Conservation (phyloP, 1,140 invertebrate species). For the Bombus terrestris region DNA sequence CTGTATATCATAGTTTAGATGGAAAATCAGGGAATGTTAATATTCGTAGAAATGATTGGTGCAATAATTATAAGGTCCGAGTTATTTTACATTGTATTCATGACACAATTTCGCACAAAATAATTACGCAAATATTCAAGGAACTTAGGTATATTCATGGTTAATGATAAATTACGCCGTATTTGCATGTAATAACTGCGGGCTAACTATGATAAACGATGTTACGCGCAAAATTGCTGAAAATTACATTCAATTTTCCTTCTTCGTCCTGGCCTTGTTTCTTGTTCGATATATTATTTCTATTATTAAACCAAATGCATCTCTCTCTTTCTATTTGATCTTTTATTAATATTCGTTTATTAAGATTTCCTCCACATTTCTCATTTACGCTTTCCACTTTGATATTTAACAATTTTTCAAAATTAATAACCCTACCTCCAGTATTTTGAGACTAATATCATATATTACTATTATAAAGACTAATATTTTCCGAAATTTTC, state of each 20-base stretch:
- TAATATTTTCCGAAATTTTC: too few species aligned
- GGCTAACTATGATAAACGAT: constrained; percentile 6
- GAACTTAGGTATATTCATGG: neutral
- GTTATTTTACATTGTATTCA: neutral
- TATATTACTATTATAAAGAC: too few species aligned
- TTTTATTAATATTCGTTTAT: neutral
- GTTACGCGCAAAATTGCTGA: neutral
- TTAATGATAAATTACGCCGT: constrained; percentile 12
- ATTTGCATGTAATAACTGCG: constrained; percentile 14
- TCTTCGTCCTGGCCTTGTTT: neutral
- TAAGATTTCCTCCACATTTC: neutral
- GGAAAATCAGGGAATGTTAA: neutral
- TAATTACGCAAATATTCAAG: constrained; percentile 1
- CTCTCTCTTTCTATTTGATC: neutral
- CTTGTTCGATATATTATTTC: neutral
- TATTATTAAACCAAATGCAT: neutral
- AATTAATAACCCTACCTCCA: neutral
- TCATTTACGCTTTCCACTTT: neutral
- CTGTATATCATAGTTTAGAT: neutral
- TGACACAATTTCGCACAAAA: neutral
- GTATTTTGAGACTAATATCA: too few species aligned
- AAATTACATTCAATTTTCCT: constrained; percentile 8
- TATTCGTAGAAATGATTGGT: neutral
- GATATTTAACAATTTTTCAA: neutral
- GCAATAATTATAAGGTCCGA: neutral